Conservation (phyloP, 2,113 vertebrate species). For the Crotalus horridus region DNA sequence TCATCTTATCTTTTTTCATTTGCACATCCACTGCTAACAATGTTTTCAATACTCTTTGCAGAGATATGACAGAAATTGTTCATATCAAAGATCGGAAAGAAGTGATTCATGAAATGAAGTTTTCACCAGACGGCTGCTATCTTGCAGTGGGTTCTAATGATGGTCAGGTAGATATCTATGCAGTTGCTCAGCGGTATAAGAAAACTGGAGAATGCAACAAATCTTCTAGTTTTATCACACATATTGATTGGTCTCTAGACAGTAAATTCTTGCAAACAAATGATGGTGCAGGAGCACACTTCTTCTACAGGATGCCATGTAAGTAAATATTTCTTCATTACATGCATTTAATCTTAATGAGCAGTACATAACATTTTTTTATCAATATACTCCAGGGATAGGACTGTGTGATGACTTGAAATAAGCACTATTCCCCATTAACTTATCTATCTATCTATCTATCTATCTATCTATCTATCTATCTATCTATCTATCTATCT, state of each 20-base stretch:
- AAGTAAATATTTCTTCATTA: conserved; percentile 39
- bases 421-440: neutral
- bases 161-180: conserved; percentile 88
- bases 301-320: conserved; percentile 97
- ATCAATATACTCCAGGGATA: neutral
- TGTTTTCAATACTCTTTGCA: conserved; percentile 55
- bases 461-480: too few species aligned
- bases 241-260: conserved; percentile 96
- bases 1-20: neutral
- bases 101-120: conserved; percentile 97
- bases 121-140: conserved; percentile 90
- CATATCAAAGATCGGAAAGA: conserved; percentile 97
- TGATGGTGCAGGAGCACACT: conserved; percentile 85
- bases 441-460: neutral
- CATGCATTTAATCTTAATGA: neutral
- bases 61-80: conserved; percentile 98
- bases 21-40: conserved; percentile 6
- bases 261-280: conserved; percentile 94
- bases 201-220: conserved; percentile 94
- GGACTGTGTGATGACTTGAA: neutral
- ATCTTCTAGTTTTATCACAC: conserved; percentile 91
- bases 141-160: conserved; percentile 96
- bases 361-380: neutral
- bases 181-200: conserved; percentile 90
- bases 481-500: too few species aligned